These are phyloP conservation scores for Saccostrea glomerata DNA, from an alignment of 1,140 invertebrate genomes.

Conservation along the genomic window DNA sequence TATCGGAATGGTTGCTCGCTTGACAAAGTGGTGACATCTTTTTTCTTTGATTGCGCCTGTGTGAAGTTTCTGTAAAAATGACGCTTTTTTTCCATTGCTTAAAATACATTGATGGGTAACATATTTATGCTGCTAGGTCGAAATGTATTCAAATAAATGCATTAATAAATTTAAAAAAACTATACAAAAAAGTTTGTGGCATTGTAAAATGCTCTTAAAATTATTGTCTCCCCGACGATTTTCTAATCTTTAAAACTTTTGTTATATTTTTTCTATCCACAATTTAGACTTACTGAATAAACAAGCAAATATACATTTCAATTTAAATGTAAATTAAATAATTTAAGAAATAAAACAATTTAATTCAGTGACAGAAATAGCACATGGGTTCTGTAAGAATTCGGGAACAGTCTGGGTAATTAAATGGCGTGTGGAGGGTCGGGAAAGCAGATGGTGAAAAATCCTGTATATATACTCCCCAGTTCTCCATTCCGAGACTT, in stretches of 20 bases:
- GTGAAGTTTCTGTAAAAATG: neutral
- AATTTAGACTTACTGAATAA: neutral
- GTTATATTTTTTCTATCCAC: no score
- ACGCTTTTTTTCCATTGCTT: no score
- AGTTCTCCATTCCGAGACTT: neutral
- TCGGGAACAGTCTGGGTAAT: neutral
- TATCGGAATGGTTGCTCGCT: neutral
- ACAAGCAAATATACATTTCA: neutral
- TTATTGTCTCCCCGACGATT: no score
- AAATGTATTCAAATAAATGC: no score
- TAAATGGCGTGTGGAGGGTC: slow-evolving; percentile 8
- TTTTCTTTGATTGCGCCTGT: neutral
- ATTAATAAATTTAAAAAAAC: no score
- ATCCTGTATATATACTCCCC: neutral
- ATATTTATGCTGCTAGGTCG: no score
- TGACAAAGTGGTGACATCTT: neutral
- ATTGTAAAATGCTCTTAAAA: no score
- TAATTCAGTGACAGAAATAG: neutral
- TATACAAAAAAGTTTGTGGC: no score
- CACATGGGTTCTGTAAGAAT: neutral
- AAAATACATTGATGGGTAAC: no score
- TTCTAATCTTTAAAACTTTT: no score
- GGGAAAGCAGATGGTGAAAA: neutral
- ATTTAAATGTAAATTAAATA: slow-evolving; percentile 30
- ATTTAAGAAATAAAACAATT: neutral